Evolutionary conservation across 2,113 vertebrate genomes (phyloP), one percentile per base, ranked within the genome.

Genomic region (Megaleporinus macrocephalus): DNA sequence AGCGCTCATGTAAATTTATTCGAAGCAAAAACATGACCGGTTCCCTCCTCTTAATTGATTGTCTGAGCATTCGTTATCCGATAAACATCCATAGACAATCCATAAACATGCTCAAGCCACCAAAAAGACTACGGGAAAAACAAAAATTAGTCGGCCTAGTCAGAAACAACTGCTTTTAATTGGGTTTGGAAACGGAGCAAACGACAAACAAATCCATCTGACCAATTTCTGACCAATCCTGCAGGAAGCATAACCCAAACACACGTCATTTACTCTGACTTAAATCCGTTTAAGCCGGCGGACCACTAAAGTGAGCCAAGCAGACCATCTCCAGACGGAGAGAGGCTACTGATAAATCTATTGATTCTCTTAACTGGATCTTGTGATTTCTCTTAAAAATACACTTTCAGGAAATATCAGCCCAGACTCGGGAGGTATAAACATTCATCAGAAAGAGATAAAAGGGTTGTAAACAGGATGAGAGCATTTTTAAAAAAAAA

Each of bases 151-250:
- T 18, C 7, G 57, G 1, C 72, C 55, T 55, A 27, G 59, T 0
- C 61, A 65, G 66, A 81, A 0, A 74, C 44, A 27, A 66, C 29
- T 16, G 11, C 53, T 68, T 66, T 65, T 80, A 51, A 81, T 62
- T 26, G 12, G 73, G 29, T 55, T 73, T 33, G 18, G 65, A 66
- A 74, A 24, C 12, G 27, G 22, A 59, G 33, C 36, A 16, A 73
- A 80, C 36, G n/a, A 73, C 79, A 65, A 81, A 74, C 63, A 66
- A 81, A 74, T 81, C 61, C 79, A 74, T 80, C 59, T 73, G 27
- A 65, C 51, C 63, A 36, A 55, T 68, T 78, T 78, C 12, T 14
- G 65, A 33, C 16, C 29, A 68, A 36, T 33, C 22, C 29, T 36
- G 29, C 29, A 36, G 44, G 41, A 53, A 55, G 36, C 26, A 24